Evolutionary conservation across 1,140 invertebrate genomes (phyloP), one percentile per base, ranked within the genome.

Genomic region (Colletes gigas): DNA sequence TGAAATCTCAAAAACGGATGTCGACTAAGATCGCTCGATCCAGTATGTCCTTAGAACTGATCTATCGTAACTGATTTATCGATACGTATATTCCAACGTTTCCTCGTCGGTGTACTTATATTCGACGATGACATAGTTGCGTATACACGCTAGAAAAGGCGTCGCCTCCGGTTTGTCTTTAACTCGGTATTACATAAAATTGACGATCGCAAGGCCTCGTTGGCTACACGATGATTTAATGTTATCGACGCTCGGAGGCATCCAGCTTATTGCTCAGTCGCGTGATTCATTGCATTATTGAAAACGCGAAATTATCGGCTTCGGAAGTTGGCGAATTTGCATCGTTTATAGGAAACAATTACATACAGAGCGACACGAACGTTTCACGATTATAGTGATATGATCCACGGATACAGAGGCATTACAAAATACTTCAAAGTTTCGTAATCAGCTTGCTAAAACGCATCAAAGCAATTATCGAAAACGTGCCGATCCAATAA

Each of bases 41-140:
- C 30, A 30, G 2, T 30, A 30, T 30, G 30, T 30, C 30, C 30
- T 2, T 30, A 30, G 30, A 30, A 30, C 30, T 30, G 30, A 30
- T 30, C 30, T 30, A 30, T 30, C 30, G 30, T 30, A 30, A 30
- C 2, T 30, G 30, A 30, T 30, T 30, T 30, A 30, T 30, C 30
- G 30, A 30, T 30, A 44, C 15, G 0, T 15, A 67, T 50, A 10
- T n/a, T 14, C 21, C 21, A 52, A 19, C n/a, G 19, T 68, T 52
- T 52, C 19, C 6, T 15, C 19, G 10, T 19, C 6, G 57, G 59
- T 19, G 17, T 17, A 17, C 21, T 14, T 50, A 59, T 65, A 84
- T 85, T 82, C 65, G 60, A 30, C 78, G 78, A 85, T 84, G 77
- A 85, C 84, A 84, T 57, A 74, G 47, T 70, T 47, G 73, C 59